Conservation (phyloP, 2,113 vertebrate genomes). For the Pholis gunnellus region DNA sequence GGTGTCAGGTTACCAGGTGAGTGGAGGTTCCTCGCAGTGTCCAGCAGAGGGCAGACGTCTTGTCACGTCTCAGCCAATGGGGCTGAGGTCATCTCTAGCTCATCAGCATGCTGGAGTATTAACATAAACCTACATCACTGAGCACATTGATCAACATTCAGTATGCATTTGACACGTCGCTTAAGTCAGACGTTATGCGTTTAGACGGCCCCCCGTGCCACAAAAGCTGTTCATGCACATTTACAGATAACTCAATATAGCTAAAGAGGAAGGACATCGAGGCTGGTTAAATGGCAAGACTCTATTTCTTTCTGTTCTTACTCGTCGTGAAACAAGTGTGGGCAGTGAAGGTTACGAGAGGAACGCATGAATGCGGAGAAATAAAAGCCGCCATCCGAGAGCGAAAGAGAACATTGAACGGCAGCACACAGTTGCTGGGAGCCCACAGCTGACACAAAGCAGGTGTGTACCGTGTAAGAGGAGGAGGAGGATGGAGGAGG, state of each 20-base stretch:
- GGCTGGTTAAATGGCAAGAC: neutral
- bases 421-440: neutral
- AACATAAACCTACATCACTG: conserved; percentile 27
- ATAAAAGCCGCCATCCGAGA: conserved; percentile 18
- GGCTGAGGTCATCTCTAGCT: conserved; percentile 42
- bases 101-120: conserved; percentile 19
- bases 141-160: conserved; percentile 42
- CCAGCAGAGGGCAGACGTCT: conserved; percentile 80
- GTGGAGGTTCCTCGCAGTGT: conserved; percentile 44
- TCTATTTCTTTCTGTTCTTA: neutral
- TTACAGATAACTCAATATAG: conserved; percentile 15
- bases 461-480: conserved; percentile 14
- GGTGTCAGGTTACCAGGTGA: conserved; percentile 63
- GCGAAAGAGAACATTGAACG: neutral
- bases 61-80: conserved; percentile 51
- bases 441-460: conserved; percentile 5
- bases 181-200: conserved; percentile 28
- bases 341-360: neutral
- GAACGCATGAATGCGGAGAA: neutral
- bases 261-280: conserved; percentile 12
- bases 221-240: conserved; percentile 13
- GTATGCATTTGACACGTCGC: conserved; percentile 20
- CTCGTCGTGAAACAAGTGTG: neutral
- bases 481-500: conserved; percentile 12
- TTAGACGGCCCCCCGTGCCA: conserved; percentile 7